A percentile compares a stretch with the other conserved stretches of the same genome.
Evolutionary conservation across 2,888 invertebrate genomes (phyloP).

Genomic region (Caenorhabditis afra): DNA sequence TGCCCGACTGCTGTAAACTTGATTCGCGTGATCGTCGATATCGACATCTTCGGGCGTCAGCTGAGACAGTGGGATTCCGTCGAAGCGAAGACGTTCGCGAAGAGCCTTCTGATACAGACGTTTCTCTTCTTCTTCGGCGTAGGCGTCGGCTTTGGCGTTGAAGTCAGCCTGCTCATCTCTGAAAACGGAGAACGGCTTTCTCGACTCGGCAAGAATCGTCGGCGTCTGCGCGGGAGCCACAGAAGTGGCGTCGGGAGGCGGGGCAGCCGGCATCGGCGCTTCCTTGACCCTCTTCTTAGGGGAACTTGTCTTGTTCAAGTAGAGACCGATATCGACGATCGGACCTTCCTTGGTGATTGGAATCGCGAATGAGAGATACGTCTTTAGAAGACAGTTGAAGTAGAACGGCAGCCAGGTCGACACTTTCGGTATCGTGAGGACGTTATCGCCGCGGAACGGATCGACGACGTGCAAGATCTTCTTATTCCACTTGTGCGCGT

Average conservation of each 20-base stretch:
- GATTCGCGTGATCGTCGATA: conserved; percentile 39
- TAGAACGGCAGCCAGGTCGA: conserved; percentile 61
- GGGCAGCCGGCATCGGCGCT: not conserved
- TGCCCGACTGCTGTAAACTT: conserved; percentile 27
- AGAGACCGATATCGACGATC: conserved; percentile 22
- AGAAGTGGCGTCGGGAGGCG: not conserved
- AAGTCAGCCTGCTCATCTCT: conserved; percentile 8
- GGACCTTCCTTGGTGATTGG: conserved; percentile 50
- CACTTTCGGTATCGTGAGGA: conserved; percentile 54
- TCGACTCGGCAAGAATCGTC: too few species aligned
- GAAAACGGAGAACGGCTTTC: too few species aligned
- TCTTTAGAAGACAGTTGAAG: conserved; percentile 64
- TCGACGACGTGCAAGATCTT: conserved; percentile 59
- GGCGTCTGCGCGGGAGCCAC: too few species aligned
- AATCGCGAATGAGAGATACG: conserved; percentile 52
- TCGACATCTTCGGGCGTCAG: conserved; percentile 35
- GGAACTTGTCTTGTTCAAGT: conserved; percentile 14
- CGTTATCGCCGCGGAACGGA: conserved; percentile 62
- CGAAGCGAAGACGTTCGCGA: conserved; percentile 12
- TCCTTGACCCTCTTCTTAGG: conserved; percentile 6
- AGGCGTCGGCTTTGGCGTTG: conserved; percentile 1
- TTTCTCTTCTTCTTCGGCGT: conserved; percentile 20
- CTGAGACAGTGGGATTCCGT: conserved; percentile 19
- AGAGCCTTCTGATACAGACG: not conserved
- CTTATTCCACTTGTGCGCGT: conserved; percentile 52